Evolutionary conservation across 2,113 vertebrate genomes (phyloP).

Genomic region (Macrotus californicus): DNA sequence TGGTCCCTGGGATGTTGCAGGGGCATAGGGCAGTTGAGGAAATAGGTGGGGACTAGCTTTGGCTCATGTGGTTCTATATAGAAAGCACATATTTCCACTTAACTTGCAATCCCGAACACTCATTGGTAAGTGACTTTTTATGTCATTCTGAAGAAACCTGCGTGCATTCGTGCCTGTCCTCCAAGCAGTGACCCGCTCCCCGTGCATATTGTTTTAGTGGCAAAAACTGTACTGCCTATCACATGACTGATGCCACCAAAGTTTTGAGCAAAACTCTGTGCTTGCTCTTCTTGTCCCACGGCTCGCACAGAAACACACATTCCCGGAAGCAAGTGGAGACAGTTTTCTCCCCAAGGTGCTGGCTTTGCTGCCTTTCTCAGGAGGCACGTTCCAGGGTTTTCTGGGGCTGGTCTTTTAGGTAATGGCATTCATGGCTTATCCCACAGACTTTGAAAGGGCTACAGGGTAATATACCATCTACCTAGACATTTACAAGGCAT

Average conservation of each 20-base stretch:
- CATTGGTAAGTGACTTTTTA: not conserved
- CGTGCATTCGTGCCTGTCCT: not conserved
- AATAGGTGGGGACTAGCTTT: not conserved
- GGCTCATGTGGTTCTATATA: not conserved
- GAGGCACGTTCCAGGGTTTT: fast-evolving
- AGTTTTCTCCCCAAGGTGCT: not conserved
- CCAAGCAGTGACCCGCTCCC: fast-evolving
- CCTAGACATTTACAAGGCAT: constrained; percentile 62
- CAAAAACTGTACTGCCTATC: not conserved
- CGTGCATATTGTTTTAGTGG: too few species aligned
- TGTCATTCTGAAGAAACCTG: not conserved
- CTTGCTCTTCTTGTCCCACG: not conserved
- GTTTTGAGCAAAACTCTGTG: not conserved
- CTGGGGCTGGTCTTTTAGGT: not conserved
- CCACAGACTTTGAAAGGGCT: constrained; percentile 62
- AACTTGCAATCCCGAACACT: not conserved
- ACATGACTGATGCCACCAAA: not conserved
- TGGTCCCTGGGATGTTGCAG: not conserved
- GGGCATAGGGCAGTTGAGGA: fast-evolving
- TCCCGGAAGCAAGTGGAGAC: not conserved
- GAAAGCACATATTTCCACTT: not conserved
- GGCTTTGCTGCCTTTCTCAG: not conserved
- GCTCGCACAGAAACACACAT: not conserved
- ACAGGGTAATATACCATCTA: constrained; percentile 55
- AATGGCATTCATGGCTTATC: not conserved